These are phyloP conservation scores for Formica selysi DNA, from an alignment of 1,140 invertebrate species.

Conservation along the genomic window DNA sequence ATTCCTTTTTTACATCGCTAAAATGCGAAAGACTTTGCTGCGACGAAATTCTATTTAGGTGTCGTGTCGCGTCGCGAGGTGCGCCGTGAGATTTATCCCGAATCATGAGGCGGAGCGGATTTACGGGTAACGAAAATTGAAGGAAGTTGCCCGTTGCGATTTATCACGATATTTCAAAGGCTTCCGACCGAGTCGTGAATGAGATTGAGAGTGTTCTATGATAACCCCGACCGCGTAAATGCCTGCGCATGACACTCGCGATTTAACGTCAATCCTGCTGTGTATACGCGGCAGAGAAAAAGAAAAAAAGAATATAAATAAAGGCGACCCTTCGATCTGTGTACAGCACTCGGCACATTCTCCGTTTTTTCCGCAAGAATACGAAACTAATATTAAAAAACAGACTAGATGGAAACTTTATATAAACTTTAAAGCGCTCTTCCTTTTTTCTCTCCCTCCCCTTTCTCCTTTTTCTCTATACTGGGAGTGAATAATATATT, in stretches of 20 bases:
- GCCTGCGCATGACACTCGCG: slow-evolving; percentile 42
- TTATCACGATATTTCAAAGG: slow-evolving; percentile 58
- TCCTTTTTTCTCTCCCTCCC: no score
- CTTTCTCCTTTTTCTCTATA: neutral
- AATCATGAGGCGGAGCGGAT: slow-evolving; percentile 18
- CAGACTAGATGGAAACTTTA: neutral
- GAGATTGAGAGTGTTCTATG: slow-evolving; percentile 45
- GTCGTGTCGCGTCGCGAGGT: neutral
- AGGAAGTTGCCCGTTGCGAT: slow-evolving; percentile 55
- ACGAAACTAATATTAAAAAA: neutral
- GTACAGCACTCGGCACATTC: neutral
- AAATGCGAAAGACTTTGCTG: neutral
- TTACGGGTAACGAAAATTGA: slow-evolving; percentile 66
- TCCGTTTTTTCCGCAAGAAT: neutral
- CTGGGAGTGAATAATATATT: neutral
- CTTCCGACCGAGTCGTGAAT: slow-evolving; percentile 47
- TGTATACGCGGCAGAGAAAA: neutral
- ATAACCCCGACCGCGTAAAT: slow-evolving; percentile 8
- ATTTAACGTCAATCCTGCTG: slow-evolving; percentile 44
- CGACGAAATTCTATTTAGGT: slow-evolving; percentile 34
- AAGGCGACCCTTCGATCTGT: slow-evolving; percentile 27
- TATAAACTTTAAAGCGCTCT: neutral
- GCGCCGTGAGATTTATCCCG: neutral
- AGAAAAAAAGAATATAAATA: slow-evolving; percentile 22
- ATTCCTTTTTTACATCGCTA: neutral